Evolutionary conservation across 2,113 vertebrate species (phyloP).

Genomic region (Cairina moschata): DNA sequence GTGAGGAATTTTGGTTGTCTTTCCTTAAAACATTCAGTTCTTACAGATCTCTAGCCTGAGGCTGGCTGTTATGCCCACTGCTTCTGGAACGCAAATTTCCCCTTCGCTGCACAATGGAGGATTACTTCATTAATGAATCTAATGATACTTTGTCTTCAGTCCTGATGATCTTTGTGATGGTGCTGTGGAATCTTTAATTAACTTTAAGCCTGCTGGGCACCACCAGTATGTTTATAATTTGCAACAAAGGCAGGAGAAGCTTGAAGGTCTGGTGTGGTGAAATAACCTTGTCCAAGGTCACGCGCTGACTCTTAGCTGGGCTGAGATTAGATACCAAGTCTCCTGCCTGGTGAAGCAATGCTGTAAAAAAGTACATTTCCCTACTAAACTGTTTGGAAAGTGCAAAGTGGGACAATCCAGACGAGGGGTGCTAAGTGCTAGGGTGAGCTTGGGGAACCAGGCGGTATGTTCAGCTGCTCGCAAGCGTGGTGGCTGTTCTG

Average conservation of each 20-base stretch:
- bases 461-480: background rate
- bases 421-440: background rate
- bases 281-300: conserved; percentile 14
- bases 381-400: background rate
- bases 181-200: conserved; percentile 56
- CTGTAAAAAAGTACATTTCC: background rate
- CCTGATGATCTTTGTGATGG: conserved; percentile 1
- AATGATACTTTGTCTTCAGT: conserved; percentile 59
- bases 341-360: background rate
- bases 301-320: background rate
- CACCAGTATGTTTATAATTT: background rate
- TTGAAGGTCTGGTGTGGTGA: background rate
- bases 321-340: background rate
- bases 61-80: conserved; percentile 14
- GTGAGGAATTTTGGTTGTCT: conserved; percentile 19
- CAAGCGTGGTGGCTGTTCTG: background rate
- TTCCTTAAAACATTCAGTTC: background rate
- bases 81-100: conserved; percentile 2
- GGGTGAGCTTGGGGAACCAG: background rate
- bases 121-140: conserved; percentile 60
- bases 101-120: background rate
- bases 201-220: conserved; percentile 51
- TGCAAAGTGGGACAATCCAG: background rate
- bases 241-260: background rate
- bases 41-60: conserved; percentile 32